Evolutionary conservation across 2,888 invertebrate species (phyloP).

Genomic region (Lasioglossum malachurum): DNA sequence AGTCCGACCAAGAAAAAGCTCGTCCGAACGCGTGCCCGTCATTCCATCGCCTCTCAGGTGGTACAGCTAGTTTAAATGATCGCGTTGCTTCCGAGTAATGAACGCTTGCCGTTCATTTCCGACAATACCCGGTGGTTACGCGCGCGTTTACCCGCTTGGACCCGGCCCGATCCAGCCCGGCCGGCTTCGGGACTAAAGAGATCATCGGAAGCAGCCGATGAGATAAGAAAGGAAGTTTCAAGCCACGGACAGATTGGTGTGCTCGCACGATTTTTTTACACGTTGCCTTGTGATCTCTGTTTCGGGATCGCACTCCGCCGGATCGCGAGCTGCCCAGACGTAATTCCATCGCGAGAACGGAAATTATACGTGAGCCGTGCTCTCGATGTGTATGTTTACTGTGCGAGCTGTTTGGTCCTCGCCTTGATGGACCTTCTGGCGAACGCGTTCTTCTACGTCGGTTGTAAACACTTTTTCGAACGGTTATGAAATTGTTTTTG

Average conservation of each 20-base stretch:
- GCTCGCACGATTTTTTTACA: not conserved
- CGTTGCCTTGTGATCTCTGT: not conserved
- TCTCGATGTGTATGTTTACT: not conserved
- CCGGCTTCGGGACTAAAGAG: not conserved
- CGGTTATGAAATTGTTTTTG: not conserved
- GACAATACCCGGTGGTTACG: slow-evolving; percentile 7
- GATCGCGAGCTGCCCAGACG: not conserved
- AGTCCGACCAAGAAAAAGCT: slow-evolving; percentile 5
- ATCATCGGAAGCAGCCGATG: not conserved
- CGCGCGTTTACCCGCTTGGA: not conserved
- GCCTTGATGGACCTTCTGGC: not conserved
- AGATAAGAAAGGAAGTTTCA: not conserved
- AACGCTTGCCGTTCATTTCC: not conserved
- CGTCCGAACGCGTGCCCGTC: slow-evolving; percentile 14
- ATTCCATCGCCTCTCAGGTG: slow-evolving; percentile 7
- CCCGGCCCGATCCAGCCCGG: not conserved
- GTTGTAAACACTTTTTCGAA: not conserved
- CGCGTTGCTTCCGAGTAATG: slow-evolving; percentile 10
- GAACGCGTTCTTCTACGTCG: not conserved
- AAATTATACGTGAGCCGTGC: not conserved
- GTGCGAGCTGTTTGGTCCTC: not conserved
- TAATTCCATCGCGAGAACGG: not conserved
- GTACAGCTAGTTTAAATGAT: not conserved
- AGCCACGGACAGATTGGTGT: not conserved
- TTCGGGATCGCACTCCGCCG: not conserved